These are phyloP conservation scores for Diaphora mendica DNA, from an alignment of 2,888 invertebrate species.

Conservation along the genomic window DNA sequence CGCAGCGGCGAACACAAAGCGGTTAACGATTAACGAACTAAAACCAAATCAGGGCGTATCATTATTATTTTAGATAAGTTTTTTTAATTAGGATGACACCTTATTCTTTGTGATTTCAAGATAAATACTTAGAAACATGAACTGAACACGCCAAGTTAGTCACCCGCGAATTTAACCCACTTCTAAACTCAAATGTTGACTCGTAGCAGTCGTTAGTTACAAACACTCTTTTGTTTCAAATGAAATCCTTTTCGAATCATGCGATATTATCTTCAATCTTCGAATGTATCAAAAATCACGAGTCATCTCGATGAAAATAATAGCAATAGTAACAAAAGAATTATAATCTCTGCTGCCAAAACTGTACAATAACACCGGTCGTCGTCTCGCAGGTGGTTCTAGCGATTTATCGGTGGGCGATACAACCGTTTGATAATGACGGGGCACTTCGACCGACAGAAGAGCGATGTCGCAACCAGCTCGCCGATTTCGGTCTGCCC, in stretches of 20 bases:
- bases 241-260: conserved; percentile 61
- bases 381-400: conserved; percentile 76
- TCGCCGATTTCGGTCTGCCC: conserved; percentile 80
- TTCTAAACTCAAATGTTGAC: conserved; percentile 33
- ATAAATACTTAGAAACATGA: conserved; percentile 5
- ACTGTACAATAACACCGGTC: conserved; percentile 71
- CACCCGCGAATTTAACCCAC: conserved; percentile 22
- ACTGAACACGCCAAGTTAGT: conserved; percentile 11
- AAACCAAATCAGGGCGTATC: conserved; percentile 76
- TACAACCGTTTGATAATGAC: conserved; percentile 75
- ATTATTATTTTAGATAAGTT: conserved; percentile 67
- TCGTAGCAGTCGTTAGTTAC: conserved; percentile 35
- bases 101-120: conserved; percentile 21
- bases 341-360: conserved; percentile 81
- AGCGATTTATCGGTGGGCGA: conserved; percentile 79
- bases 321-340: conserved; percentile 81
- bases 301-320: conserved; percentile 80
- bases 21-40: conserved; percentile 76
- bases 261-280: conserved; percentile 66
- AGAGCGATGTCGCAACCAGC: conserved; percentile 75
- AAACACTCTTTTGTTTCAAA: conserved; percentile 59
- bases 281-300: conserved; percentile 65
- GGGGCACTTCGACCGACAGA: conserved; percentile 63
- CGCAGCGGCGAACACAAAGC: conserved; percentile 78
- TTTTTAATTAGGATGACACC: conserved; percentile 33